A percentile compares a stretch with the other conserved stretches of the same genome.
Evolutionary conservation across 2,888 invertebrate species (phyloP).

Genomic region (Blastobasis lacticolella): DNA sequence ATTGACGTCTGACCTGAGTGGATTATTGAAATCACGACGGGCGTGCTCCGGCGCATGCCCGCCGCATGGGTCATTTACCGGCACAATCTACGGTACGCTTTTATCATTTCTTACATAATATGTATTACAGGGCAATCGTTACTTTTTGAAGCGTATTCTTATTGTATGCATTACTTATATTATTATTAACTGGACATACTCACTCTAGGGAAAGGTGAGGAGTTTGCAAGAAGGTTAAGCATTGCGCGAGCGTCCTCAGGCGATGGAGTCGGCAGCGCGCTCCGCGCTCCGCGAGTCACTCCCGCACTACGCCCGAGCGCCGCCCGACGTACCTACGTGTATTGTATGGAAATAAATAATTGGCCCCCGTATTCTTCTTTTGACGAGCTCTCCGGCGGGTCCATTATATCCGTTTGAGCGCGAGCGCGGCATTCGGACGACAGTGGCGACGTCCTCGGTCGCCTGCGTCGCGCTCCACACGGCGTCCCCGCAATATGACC

Average conservation of each 20-base stretch:
- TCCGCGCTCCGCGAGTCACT: conserved; percentile 43
- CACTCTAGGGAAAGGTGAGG: conserved; percentile 1
- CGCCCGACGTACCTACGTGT: conserved; percentile 59
- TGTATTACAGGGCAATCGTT: too few relatives aligned
- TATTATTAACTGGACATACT: neutral
- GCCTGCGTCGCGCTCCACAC: conserved; percentile 53
- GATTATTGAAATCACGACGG: conserved; percentile 47
- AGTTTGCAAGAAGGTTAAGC: conserved; percentile 18
- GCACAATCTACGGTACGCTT: neutral
- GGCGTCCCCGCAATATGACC: conserved; percentile 53
- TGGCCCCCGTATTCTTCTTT: conserved; percentile 69
- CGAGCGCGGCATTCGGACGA: conserved; percentile 65
- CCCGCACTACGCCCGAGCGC: conserved; percentile 56
- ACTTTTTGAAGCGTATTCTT: too few relatives aligned
- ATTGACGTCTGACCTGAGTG: conserved; percentile 50
- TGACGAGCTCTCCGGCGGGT: conserved; percentile 65
- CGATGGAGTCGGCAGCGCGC: neutral
- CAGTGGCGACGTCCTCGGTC: conserved; percentile 65
- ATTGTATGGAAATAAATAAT: conserved; percentile 72
- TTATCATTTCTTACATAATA: too few relatives aligned
- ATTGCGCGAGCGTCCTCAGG: too few relatives aligned
- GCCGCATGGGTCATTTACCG: neutral
- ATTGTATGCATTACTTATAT: too few relatives aligned
- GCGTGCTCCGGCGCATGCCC: neutral
- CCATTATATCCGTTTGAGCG: conserved; percentile 66